A percentile compares a stretch with the other conserved stretches of the same genome.
Conservation (phyloP, 2,888 invertebrate species). For the Coremacera marginata region DNA sequence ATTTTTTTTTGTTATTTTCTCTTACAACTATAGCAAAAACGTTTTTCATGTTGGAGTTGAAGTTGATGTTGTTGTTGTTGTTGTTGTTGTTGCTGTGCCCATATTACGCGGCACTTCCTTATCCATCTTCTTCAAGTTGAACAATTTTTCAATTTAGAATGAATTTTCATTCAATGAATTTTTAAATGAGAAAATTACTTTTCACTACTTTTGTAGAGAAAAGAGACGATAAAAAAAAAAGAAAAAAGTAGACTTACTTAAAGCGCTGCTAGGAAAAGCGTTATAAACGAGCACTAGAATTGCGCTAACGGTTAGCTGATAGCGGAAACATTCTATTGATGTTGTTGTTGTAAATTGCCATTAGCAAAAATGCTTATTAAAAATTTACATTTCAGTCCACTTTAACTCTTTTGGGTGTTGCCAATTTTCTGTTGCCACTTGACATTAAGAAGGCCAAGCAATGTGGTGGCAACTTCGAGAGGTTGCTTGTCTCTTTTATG, state of each 20-base stretch:
- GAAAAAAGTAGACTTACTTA: not conserved
- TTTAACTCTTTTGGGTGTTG: slow-evolving; percentile 36
- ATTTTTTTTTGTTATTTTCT: not conserved
- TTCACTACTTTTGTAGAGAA: slow-evolving; percentile 41
- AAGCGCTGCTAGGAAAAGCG: not conserved
- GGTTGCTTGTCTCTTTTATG: not conserved
- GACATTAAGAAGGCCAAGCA: not conserved
- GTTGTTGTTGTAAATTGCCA: slow-evolving; percentile 62
- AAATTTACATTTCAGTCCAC: slow-evolving; percentile 63
- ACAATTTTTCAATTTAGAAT: slow-evolving; percentile 61
- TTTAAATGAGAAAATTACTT: slow-evolving; percentile 62
- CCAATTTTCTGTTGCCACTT: slow-evolving; percentile 41
- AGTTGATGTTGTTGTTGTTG: slow-evolving; percentile 2
- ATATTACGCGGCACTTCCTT: slow-evolving; percentile 37
- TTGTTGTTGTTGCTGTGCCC: slow-evolving; percentile 14
- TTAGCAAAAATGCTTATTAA: slow-evolving; percentile 69
- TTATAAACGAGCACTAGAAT: not conserved
- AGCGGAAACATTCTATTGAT: slow-evolving; percentile 32
- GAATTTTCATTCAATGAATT: slow-evolving; percentile 55
- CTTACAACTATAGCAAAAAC: not conserved
- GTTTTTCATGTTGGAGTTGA: not conserved
- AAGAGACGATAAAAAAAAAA: slow-evolving; percentile 32
- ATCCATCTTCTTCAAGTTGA: slow-evolving; percentile 57
- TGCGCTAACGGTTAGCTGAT: slow-evolving; percentile 8
- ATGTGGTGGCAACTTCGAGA: not conserved